These are phyloP conservation scores for Corvus hawaiiensis DNA, from an alignment of 2,113 vertebrate species.

Conservation along the genomic window DNA sequence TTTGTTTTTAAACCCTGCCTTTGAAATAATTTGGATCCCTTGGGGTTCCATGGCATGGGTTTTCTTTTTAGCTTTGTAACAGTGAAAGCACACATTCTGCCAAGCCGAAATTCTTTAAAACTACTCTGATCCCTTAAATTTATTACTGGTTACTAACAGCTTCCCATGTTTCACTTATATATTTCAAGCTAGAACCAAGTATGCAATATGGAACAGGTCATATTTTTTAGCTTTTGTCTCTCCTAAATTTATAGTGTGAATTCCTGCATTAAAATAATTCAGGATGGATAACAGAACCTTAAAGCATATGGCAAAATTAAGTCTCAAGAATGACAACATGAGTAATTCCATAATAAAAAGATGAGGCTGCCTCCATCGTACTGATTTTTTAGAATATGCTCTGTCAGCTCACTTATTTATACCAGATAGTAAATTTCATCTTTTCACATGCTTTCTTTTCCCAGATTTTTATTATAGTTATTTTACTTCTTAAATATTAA, in stretches of 20 bases:
- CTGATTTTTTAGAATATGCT: not conserved
- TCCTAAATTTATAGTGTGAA: not conserved
- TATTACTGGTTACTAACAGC: not conserved
- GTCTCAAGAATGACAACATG: not conserved
- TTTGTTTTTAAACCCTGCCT: not conserved
- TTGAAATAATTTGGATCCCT: not conserved
- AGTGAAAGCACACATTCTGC: not conserved
- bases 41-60: not conserved
- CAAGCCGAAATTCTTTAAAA: not conserved
- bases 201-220: not conserved
- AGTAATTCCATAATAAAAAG: constrained; percentile 30
- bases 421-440: not conserved
- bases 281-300: not conserved
- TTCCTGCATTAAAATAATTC: not conserved
- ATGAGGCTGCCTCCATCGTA: not conserved
- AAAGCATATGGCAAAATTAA: constrained; percentile 3
- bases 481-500: not conserved
- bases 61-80: not conserved
- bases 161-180: not conserved
- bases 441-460: not conserved
- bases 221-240: not conserved
- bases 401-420: not conserved
- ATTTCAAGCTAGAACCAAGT: not conserved
- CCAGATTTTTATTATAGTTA: not conserved
- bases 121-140: not conserved